Conservation (phyloP, 2,113 vertebrate genomes). For the Phoenicopterus ruber region DNA sequence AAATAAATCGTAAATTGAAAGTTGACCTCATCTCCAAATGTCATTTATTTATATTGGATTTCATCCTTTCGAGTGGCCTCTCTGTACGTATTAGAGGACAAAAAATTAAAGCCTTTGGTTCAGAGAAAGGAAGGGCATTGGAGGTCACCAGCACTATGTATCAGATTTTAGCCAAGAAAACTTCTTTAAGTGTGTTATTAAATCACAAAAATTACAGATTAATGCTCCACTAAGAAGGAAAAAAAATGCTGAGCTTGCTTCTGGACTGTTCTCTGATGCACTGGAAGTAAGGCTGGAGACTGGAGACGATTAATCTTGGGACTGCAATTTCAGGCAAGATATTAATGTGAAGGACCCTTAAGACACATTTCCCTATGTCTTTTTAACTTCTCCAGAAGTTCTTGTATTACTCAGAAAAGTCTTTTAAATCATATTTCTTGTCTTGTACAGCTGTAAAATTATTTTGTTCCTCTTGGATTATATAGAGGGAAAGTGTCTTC, state of each 20-base stretch:
- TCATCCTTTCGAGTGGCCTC: background rate
- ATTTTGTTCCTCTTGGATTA: constrained; percentile 26
- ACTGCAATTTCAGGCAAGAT: constrained; percentile 38
- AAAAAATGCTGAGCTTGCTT: constrained; percentile 47
- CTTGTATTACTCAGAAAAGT: constrained; percentile 26
- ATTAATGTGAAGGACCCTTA: constrained; percentile 40
- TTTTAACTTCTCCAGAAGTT: constrained; percentile 53
- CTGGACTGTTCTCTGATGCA: constrained; percentile 19
- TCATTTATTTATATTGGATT: constrained; percentile 62
- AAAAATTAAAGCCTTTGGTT: constrained; percentile 39
- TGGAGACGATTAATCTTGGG: constrained; percentile 28
- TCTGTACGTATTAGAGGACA: background rate
- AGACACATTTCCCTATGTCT: constrained; percentile 27
- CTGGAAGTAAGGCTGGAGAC: background rate
- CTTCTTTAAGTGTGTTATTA: constrained; percentile 32
- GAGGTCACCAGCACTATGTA: constrained; percentile 6
- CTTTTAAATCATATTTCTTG: constrained; percentile 35
- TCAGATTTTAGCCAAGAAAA: constrained; percentile 54
- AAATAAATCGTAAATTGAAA: constrained; percentile 41
- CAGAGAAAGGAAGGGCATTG: constrained; percentile 31
- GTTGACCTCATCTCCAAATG: constrained; percentile 38
- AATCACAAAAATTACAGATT: constrained; percentile 60
- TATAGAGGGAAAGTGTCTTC: background rate
- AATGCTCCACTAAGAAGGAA: constrained; percentile 21
- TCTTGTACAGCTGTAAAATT: background rate